Base-by-base conservation (phyloP, 2,888 invertebrate genomes). In the Drosophila subquinaria region DNA sequence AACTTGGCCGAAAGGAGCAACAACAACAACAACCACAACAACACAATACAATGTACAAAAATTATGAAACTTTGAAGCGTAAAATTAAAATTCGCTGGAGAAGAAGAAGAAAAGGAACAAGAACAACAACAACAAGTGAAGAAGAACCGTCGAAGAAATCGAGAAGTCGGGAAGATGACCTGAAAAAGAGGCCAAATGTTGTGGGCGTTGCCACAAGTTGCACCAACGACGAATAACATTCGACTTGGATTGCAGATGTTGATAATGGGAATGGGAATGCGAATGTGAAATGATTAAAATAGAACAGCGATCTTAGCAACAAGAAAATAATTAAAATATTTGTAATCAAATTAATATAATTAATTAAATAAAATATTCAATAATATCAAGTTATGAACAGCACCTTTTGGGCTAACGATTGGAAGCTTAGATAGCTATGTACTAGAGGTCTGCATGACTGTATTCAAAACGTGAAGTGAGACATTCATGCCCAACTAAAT, bases 61-160 rank as follows among this genome's bases (percentile, higher is more conserved):
- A 80, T 88, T 88, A 83, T 83, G 67, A 78, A 82, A 86, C 76
- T 80, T 86, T 67, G 77, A 86, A 86, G 86, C 86, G 86, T 89
- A 82, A 86, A 86, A 89, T 86, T 89, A 86, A 89, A 85, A 78
- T 73, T 45, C 17, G 40, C 23, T 35, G 50, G 48, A 40, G 48
- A 42, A 40, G 43, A 57, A 63, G 36, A 61, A 30, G 17, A 43
- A 13, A 15, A n/a, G 13, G n/a, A 45, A 27, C 15, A 20, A 23
- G 20, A 48, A 30, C 38, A 30, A 51, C 15, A 20, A 23, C 33
- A 48, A 30, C 38, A 30, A 51, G 64, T 53, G 55, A 56, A 47
- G 59, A 70, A 62, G 53, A 63, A 52, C 38, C 55, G 50, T 43
- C 64, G 60, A 60, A 51, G 73, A 63, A 64, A 38, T 51, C 38